phyloP scores from a whole-genome alignment of 23 tunicate species.

The Halocynthia aurantium region DNA sequence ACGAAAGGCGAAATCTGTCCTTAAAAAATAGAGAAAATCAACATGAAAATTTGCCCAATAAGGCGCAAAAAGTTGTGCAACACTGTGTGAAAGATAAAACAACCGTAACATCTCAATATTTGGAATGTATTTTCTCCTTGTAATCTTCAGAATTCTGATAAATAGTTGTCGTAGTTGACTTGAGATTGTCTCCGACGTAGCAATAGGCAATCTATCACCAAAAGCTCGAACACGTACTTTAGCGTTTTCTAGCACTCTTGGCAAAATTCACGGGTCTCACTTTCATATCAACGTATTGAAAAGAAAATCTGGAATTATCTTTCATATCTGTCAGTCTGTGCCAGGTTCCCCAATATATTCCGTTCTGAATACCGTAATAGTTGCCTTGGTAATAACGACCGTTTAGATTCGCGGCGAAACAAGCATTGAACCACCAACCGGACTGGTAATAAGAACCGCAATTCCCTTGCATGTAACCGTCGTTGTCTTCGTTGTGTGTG shows the following conservation, averaged over 20 bases:
- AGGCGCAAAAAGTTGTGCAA: no score
- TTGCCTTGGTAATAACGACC: constrained; percentile 65
- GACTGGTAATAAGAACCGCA: constrained; percentile 62
- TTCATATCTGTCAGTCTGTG: constrained; percentile 32
- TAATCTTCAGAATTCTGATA: no score
- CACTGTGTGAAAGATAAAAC: no score
- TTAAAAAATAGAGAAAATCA: no score
- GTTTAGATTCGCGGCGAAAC: constrained; percentile 85
- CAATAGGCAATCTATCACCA: no score
- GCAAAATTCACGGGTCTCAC: constrained; percentile 42
- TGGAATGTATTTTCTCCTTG: no score
- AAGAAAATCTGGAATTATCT: constrained; percentile 39
- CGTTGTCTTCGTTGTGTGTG: constrained; percentile 42
- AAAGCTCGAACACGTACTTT: no score
- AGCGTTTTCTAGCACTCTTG: neutral
- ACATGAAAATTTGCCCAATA: no score
- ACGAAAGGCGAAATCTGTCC: no score
- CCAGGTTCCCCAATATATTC: constrained; percentile 92
- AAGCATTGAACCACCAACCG: constrained; percentile 89
- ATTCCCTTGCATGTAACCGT: constrained; percentile 58
- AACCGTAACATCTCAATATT: no score
- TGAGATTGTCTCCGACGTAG: no score
- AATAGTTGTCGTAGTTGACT: no score
- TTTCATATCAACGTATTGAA: constrained; percentile 84
- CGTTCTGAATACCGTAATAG: constrained; percentile 55